phyloP scores from a whole-genome alignment of 2,113 vertebrate species.

The Bostrychus sinensis region DNA sequence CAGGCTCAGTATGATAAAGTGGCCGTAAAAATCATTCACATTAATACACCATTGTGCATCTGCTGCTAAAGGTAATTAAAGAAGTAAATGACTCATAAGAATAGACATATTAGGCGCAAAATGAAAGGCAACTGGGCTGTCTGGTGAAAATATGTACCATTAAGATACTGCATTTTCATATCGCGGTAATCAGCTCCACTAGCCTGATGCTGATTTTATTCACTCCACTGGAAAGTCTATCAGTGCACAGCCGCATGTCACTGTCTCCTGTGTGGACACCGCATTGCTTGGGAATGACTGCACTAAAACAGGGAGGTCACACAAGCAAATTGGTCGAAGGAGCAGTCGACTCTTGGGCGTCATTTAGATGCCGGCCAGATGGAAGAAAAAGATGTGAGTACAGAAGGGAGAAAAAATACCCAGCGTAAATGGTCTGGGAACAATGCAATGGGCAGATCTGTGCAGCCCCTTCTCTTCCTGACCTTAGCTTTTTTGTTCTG shows the following conservation, averaged over 20 bases:
- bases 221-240: slow-evolving; percentile 97
- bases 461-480: slow-evolving; percentile 55
- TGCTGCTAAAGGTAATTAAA: slow-evolving; percentile 99
- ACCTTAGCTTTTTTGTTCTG: slow-evolving; percentile 64
- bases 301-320: slow-evolving; percentile 64
- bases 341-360: slow-evolving; percentile 46
- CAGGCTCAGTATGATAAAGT: slow-evolving; percentile 97
- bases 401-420: slow-evolving; percentile 25
- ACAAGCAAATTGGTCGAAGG: slow-evolving; percentile 51
- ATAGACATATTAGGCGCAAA: slow-evolving; percentile 99
- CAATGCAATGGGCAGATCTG: slow-evolving; percentile 58
- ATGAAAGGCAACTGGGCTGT: slow-evolving; percentile 97
- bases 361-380: slow-evolving; percentile 60
- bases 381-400: slow-evolving; percentile 45
- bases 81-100: slow-evolving; percentile 99
- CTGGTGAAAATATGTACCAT: slow-evolving; percentile 98
- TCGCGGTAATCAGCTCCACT: slow-evolving; percentile 94
- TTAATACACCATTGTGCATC: slow-evolving; percentile 99
- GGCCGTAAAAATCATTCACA: slow-evolving; percentile 99
- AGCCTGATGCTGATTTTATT: slow-evolving; percentile 98
- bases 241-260: slow-evolving; percentile 89
- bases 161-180: slow-evolving; percentile 97
- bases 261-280: slow-evolving; percentile 50
- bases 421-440: slow-evolving; percentile 57
- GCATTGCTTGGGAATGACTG: slow-evolving; percentile 51